phyloP scores from a whole-genome alignment of 1,140 invertebrate genomes.

The Drosophila miranda region DNA sequence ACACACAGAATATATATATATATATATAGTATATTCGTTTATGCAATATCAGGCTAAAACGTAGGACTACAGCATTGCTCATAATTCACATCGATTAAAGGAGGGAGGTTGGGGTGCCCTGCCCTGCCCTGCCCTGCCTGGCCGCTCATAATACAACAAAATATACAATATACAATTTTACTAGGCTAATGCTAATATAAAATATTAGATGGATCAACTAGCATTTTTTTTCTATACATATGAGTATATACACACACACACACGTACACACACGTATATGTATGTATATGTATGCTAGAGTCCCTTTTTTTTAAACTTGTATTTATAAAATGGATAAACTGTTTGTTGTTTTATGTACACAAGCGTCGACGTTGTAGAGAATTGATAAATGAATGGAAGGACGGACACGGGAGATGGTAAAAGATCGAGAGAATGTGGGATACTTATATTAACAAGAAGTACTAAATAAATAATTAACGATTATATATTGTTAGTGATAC shows the following conservation, averaged over 20 bases:
- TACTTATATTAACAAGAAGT: slow-evolving; percentile 12
- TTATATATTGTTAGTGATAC: slow-evolving; percentile 77
- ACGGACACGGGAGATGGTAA: no score
- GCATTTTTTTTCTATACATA: slow-evolving; percentile 67
- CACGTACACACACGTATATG: slow-evolving; percentile 19
- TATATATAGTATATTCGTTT: slow-evolving; percentile 17
- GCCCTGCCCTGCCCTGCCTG: no score
- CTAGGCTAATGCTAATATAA: slow-evolving; percentile 69
- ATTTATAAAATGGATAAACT: slow-evolving; percentile 51
- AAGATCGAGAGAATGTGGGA: no score
- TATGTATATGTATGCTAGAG: slow-evolving; percentile 8
- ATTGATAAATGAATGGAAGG: slow-evolving; percentile 34
- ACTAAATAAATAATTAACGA: slow-evolving; percentile 52
- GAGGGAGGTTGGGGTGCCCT: slow-evolving; percentile 13
- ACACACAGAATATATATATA: slow-evolving; percentile 8
- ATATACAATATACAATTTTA: slow-evolving; percentile 44
- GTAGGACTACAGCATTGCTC: slow-evolving; percentile 66
- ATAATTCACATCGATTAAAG: slow-evolving; percentile 26
- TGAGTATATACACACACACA: slow-evolving; percentile 20
- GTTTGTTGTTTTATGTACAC: slow-evolving; percentile 68
- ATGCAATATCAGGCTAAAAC: slow-evolving; percentile 47
- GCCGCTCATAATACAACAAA: slow-evolving; percentile 38
- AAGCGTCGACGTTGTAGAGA: slow-evolving; percentile 61
- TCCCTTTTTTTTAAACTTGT: slow-evolving; percentile 61
- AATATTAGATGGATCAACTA: slow-evolving; percentile 76